Base-by-base conservation (phyloP, 2,888 invertebrate species). In the Syritta pipiens region DNA sequence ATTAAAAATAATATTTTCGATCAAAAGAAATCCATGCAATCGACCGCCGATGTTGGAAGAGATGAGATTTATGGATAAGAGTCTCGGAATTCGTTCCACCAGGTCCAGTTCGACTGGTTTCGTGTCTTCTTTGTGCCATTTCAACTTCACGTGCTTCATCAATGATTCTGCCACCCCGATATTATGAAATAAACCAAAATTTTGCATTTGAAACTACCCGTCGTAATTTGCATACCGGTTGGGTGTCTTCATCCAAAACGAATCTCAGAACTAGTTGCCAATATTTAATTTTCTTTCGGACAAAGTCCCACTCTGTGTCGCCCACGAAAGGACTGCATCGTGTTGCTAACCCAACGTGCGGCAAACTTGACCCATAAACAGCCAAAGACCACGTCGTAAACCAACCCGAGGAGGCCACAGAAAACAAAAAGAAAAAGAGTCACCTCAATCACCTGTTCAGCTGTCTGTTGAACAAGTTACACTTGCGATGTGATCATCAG, bases 361-460 rank as follows among this genome's bases (percentile, higher is more conserved):
- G 12, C 72, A 72, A 79, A 79, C 79, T 79, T 79, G 79, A 79
- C 79, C 79, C 67, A 79, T 79, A 72, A 79, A 63, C 30, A 6
- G 9, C 14, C 19, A 17, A 59, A 60, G 53, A 55, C 68, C 30
- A 60, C 57, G 62, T 48, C 44, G 37, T 28, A 12, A 40, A 24
- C 49, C 22, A 22, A 12, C 37, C 19, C 14, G 2, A 32, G 10
- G 62, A 49, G 40, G 63, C 40, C 49, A 55, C 9, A 19, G 10
- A 22, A 26, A 28, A 32, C 10, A 51, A 42, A 51, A 10, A 28
- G 17, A 62, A 49, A 28, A 32, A 55, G 40, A 48, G 35, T 42
- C 69, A 53, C 60, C 69, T 69, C 59, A 51, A 60, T 19, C 32
- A 59, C 22, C 42, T 22, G 32, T n/a, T n/a, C n/a, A n/a, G n/a